Percentiles rank a stretch among this genome's conserved stretches.
These are phyloP conservation scores for Geopemphigus sp. DNA, from an alignment of 1,140 invertebrate species.

Conservation along the genomic window DNA sequence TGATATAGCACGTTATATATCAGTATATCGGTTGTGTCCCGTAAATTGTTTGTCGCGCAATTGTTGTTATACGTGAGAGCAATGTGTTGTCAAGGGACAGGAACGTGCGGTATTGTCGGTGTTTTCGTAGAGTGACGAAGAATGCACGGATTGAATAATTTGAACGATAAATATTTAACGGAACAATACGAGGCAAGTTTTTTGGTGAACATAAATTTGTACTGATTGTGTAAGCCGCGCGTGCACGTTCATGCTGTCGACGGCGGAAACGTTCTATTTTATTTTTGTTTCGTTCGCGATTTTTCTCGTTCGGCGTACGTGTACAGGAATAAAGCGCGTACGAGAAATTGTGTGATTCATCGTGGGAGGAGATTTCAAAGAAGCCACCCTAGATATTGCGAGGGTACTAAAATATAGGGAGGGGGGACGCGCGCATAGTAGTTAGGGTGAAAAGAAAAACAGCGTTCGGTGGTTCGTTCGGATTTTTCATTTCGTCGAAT, in stretches of 20 bases:
- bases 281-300: neutral
- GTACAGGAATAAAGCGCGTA: neutral
- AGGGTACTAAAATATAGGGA: neutral
- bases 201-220: neutral
- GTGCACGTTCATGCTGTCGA: neutral
- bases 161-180: too few species aligned
- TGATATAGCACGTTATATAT: too few species aligned
- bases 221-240: neutral
- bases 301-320: neutral
- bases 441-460: conserved; percentile 27
- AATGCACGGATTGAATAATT: too few species aligned
- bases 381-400: conserved; percentile 9
- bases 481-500: neutral
- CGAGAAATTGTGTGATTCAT: neutral
- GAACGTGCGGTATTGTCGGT: too few species aligned
- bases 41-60: too few species aligned
- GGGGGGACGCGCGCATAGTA: neutral
- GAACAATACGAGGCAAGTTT: neutral
- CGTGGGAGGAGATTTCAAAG: conserved; percentile 19
- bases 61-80: too few species aligned
- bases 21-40: too few species aligned
- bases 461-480: neutral
- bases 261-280: neutral
- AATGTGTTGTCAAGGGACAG: too few species aligned
- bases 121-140: too few species aligned